Evolutionary conservation across 2,888 invertebrate genomes (phyloP), one percentile per base, ranked within the genome.

Genomic region (Ophioninae sp.): DNA sequence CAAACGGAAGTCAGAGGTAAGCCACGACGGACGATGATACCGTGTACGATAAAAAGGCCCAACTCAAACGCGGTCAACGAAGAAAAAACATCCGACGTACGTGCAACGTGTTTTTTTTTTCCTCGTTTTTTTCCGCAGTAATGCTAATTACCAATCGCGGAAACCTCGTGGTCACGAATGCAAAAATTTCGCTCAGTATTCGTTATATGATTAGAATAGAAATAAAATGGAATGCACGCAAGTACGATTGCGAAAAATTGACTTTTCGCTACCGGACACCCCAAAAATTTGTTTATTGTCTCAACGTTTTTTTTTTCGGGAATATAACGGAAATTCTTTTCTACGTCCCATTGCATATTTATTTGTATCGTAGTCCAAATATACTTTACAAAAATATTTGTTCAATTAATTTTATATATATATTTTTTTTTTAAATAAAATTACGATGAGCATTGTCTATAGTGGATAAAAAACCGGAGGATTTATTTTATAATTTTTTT

Each of bases 1-100:
- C 3, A 69, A 64, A 56, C 75, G 81, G 81, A 76, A 81, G 72
- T 67, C 7, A 44, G 76, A 59, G 64, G 69, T 20, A 74, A 74
- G 41, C 67, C 59, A 20, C 44, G 20, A 41, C 5, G 23, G 22
- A 56, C 68, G 30, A 13, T 59, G 22, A 41, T 67, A 56, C 59
- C 6, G 23, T n/a, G n/a, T 7, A n/a, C 69, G 23, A 56, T 56
- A 44, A 51, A 13, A 56, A 51, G n/a, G 8, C 9, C 8, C 22
- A 1, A 13, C 6, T 13, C 20, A 6, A n/a, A 8, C 10, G 22
- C 37, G 39, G 41, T 65, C 23, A 23, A 13, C 22, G 44, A 68
- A 69, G 44, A 68, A 69, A 30, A 9, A 67, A 67, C 67, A 67
- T 67, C 67, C 41, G 44, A 67, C 44, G 67, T n/a, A 67, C n/a